Evolutionary conservation across 2,113 vertebrate species (phyloP).

Genomic region (Channa argus): DNA sequence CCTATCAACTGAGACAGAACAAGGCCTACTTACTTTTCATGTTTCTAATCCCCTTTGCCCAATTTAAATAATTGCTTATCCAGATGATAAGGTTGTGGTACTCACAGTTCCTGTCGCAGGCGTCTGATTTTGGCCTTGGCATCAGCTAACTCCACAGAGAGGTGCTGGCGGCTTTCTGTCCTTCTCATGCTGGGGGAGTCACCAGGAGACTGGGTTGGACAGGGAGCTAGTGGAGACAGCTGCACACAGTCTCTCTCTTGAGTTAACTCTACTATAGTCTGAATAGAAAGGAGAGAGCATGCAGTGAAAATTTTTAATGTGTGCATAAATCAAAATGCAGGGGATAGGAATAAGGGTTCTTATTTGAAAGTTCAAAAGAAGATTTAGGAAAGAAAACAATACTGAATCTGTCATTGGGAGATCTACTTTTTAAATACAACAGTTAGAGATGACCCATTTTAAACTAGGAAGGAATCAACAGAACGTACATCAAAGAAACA

Average conservation of each 20-base stretch:
- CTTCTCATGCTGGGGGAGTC: slow-evolving; percentile 95
- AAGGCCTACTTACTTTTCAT: neutral
- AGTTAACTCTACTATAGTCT: slow-evolving; percentile 95
- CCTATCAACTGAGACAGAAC: neutral
- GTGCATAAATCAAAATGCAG: too few relatives aligned
- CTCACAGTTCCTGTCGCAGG: slow-evolving; percentile 97
- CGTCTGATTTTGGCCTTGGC: slow-evolving; percentile 97
- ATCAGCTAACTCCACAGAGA: slow-evolving; percentile 96
- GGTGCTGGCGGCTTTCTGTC: slow-evolving; percentile 96
- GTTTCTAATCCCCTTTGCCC: slow-evolving; percentile 5
- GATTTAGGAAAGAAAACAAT: neutral
- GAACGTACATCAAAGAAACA: neutral
- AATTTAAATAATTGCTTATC: slow-evolving; percentile 15
- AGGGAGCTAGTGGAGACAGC: slow-evolving; percentile 85
- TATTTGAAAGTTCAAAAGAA: neutral
- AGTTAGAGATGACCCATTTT: neutral
- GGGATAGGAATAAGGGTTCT: too few relatives aligned
- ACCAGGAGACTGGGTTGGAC: slow-evolving; percentile 87
- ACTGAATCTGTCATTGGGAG: neutral
- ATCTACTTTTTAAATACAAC: neutral
- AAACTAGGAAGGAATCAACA: neutral
- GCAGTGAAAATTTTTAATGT: neutral
- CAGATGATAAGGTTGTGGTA: slow-evolving; percentile 47
- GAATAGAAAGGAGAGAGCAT: slow-evolving; percentile 8
- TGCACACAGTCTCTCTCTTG: slow-evolving; percentile 96